phyloP scores from a whole-genome alignment of 2,888 invertebrate species.

The Drosophila setosimentum region DNA sequence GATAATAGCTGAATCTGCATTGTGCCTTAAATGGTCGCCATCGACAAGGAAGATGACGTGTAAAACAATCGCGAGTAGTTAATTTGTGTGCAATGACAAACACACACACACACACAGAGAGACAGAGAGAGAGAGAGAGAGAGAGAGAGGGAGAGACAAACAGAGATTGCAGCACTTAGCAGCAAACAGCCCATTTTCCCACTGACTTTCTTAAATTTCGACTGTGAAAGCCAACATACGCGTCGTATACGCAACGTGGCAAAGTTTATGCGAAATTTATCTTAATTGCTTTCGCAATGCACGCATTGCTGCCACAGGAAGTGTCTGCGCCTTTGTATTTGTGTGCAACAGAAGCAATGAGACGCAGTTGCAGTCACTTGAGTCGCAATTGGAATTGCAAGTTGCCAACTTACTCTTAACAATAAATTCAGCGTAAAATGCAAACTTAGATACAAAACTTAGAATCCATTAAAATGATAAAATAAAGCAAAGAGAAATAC shows the following conservation, averaged over 20 bases:
- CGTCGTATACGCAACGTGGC: conserved; percentile 57
- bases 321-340: neutral
- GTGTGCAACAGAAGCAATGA: conserved; percentile 4
- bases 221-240: conserved; percentile 27
- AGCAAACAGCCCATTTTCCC: too few species aligned
- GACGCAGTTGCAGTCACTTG: neutral
- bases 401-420: neutral
- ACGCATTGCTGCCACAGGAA: neutral
- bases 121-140: neutral
- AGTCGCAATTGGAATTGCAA: neutral
- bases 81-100: conserved; percentile 61
- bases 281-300: conserved; percentile 56
- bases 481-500: neutral
- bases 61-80: conserved; percentile 71
- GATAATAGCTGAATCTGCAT: conserved; percentile 42
- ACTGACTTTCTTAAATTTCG: conserved; percentile 17
- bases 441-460: neutral
- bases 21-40: conserved; percentile 45
- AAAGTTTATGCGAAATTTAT: conserved; percentile 67
- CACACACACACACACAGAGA: conserved; percentile 9
- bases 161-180: neutral
- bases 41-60: conserved; percentile 50
- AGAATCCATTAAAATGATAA: neutral
- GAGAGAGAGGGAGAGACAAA: neutral
- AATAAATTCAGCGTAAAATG: neutral